Evolutionary conservation across 2,113 vertebrate species (phyloP).

Genomic region (Puntigrus tetrazona): DNA sequence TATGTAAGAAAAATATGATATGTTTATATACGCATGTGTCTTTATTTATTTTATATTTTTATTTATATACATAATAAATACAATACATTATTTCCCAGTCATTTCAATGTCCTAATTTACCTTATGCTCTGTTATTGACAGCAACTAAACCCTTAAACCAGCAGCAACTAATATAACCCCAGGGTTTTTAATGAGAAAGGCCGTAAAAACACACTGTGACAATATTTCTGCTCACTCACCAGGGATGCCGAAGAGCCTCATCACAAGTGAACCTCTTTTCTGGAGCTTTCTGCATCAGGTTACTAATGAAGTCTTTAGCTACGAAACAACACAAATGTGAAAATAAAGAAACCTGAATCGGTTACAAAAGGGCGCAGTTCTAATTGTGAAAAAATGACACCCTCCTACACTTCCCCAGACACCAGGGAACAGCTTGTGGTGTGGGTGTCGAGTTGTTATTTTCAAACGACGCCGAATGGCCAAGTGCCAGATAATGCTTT

Average conservation of each 20-base stretch:
- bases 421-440: constrained; percentile 33
- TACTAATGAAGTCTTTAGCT: constrained; percentile 97
- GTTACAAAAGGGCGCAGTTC: constrained; percentile 27
- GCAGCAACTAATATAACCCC: neutral
- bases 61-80: too few species aligned
- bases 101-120: too few species aligned
- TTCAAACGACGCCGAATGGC: constrained; percentile 18
- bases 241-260: constrained; percentile 92
- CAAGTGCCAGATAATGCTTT: constrained; percentile 2
- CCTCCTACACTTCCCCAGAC: constrained; percentile 22
- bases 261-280: constrained; percentile 97
- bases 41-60: too few species aligned
- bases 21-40: too few species aligned
- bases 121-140: neutral
- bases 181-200: neutral
- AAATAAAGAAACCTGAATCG: constrained; percentile 44
- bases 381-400: constrained; percentile 26
- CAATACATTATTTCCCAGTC: neutral
- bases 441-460: constrained; percentile 38
- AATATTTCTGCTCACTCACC: constrained; percentile 80
- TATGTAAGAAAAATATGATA: too few species aligned
- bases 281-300: constrained; percentile 97
- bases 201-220: neutral
- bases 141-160: neutral
- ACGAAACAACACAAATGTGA: constrained; percentile 49